Evolutionary conservation across 2,113 vertebrate species (phyloP), one percentile per base, ranked within the genome.

Genomic region (Danionella cerebrum): DNA sequence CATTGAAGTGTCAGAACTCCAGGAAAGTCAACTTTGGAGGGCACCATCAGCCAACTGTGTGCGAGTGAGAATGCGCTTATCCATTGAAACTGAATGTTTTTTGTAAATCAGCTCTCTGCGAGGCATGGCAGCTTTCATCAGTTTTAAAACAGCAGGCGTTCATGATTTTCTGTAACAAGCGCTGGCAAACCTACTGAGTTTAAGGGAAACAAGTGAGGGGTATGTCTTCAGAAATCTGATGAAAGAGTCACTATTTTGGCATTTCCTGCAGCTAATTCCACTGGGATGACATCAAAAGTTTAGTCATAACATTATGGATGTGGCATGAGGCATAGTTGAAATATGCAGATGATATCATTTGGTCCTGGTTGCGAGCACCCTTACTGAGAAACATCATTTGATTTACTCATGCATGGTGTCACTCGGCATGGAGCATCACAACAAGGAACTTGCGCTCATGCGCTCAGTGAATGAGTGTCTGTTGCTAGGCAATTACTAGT

Each of bases 261-360:
- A 72, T 71, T 47, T 70, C 13, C 60, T 73, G 72, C 67, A 77
- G 82, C 39, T 75, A 71, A 67, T 75, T 74, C 76, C 77, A 67
- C 72, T 42, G 71, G 84, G 78, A 67, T 44, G 71, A 84, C 78
- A 80, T 80, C 72, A 83, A 75, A 47, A 59, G 31, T 18, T 38
- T 62, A 62, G 25, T 52, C 41, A 22, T 60, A 63, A 65, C 35
- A 55, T 44, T 33, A 36, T 39, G 21, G 25, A 33, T 77, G 63
- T 77, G 79, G 81, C 81, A 82, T 86, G 84, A 83, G 73, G 81
- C 80, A 44, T 77, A 81, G 80, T 76, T 82, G 84, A 85, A 82
- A 85, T 77, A 88, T 87, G 83, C 78, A 85, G 82, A 88, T 87
- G 78, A 76, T 57, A 72, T 73, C 75, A 83, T 81, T 84, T 80